phyloP scores from a whole-genome alignment of 1,140 invertebrate genomes.

The Papilio xuthus region DNA sequence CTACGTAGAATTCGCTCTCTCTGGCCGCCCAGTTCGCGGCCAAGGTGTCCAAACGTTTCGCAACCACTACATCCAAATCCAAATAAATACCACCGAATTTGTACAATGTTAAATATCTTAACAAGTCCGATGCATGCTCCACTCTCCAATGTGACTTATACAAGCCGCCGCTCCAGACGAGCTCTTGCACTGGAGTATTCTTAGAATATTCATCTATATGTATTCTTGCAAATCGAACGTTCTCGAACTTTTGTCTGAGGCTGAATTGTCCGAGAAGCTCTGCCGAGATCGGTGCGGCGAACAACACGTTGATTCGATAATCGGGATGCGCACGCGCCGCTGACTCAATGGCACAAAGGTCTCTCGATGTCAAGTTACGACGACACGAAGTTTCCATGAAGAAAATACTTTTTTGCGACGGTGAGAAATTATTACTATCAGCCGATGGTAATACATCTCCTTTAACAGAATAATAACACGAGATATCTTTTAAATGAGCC shows the following conservation, averaged over 20 bases:
- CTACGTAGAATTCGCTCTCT: constrained; percentile 83
- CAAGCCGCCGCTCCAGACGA: constrained; percentile 73
- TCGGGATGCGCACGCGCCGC: constrained; percentile 82
- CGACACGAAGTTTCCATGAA: constrained; percentile 83
- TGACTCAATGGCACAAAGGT: constrained; percentile 84
- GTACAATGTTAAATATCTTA: constrained; percentile 88
- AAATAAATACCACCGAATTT: constrained; percentile 91
- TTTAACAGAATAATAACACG: constrained; percentile 48
- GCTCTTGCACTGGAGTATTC: constrained; percentile 45
- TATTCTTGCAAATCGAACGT: constrained; percentile 83
- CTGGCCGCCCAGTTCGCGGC: constrained; percentile 85
- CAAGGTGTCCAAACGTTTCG: constrained; percentile 83
- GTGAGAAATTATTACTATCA: constrained; percentile 38
- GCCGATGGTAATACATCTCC: constrained; percentile 44
- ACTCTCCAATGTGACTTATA: constrained; percentile 82
- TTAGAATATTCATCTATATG: constrained; percentile 76
- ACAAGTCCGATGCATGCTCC: constrained; percentile 85
- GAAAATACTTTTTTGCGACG: constrained; percentile 75
- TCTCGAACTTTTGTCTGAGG: constrained; percentile 80
- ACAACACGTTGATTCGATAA: constrained; percentile 79
- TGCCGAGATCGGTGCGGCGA: constrained; percentile 64
- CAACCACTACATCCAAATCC: constrained; percentile 89
- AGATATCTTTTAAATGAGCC: constrained; percentile 42
- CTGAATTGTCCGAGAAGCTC: constrained; percentile 37
- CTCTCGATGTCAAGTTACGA: constrained; percentile 71